These are phyloP conservation scores for Saccopteryx leptura DNA, from an alignment of 2,113 vertebrate species.

Conservation along the genomic window DNA sequence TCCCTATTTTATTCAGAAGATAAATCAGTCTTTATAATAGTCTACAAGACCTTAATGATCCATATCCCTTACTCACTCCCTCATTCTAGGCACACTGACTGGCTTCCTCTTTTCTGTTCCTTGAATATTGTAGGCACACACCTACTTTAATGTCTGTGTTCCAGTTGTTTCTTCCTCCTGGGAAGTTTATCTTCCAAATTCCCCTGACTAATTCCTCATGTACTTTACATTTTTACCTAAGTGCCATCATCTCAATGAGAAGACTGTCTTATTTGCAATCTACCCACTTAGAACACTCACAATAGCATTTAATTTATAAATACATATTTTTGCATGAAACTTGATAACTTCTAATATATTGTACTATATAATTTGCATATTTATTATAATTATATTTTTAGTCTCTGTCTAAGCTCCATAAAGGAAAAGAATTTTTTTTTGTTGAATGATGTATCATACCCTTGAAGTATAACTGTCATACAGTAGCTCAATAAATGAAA, in stretches of 20 bases:
- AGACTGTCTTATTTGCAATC: not conserved
- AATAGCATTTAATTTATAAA: not conserved
- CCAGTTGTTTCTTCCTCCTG: not conserved
- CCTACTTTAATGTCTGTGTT: not conserved
- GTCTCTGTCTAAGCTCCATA: not conserved
- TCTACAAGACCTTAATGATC: not conserved
- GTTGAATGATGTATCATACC: not conserved
- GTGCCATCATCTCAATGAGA: not conserved
- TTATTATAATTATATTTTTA: not conserved
- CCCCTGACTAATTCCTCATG: not conserved
- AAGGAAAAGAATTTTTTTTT: constrained; percentile 1
- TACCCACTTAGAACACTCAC: not conserved
- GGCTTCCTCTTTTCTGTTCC: not conserved
- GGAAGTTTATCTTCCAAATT: not conserved
- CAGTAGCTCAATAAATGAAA: not conserved
- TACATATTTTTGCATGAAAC: not conserved
- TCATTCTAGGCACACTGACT: not conserved
- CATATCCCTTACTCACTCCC: not conserved
- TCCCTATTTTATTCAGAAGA: not conserved
- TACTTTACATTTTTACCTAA: not conserved
- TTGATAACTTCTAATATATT: constrained; percentile 1
- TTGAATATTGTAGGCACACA: not conserved
- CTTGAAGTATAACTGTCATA: not conserved
- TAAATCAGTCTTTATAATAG: not conserved
- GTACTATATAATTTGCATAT: not conserved